phyloP scores from a whole-genome alignment of 2,888 invertebrate species.

The Agrochola lychnidis region DNA sequence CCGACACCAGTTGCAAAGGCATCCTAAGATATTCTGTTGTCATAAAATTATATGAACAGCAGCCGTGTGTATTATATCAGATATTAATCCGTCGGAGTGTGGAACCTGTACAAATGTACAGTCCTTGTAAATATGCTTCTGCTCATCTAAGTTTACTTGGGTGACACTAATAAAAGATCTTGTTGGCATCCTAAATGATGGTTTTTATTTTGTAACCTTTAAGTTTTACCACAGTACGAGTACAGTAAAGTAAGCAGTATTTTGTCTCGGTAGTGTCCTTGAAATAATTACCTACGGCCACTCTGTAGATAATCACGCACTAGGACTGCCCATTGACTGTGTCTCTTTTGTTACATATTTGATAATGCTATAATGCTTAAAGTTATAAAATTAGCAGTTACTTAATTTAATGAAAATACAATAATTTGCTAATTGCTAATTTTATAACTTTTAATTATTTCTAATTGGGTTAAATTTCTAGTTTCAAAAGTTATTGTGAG shows the following conservation, averaged over 20 bases:
- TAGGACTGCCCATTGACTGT: no score
- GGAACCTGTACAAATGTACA: slow-evolving; percentile 67
- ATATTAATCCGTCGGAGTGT: slow-evolving; percentile 37
- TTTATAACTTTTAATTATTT: no score
- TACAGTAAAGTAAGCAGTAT: no score
- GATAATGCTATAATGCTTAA: no score
- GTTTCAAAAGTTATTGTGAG: not conserved
- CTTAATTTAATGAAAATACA: no score
- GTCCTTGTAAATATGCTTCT: slow-evolving; percentile 64
- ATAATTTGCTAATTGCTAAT: no score
- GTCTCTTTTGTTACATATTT: no score
- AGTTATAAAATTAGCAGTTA: no score
- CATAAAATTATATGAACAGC: slow-evolving; percentile 3
- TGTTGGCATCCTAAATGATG: slow-evolving; percentile 53
- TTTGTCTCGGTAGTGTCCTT: no score
- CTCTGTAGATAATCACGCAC: no score
- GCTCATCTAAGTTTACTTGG: slow-evolving; percentile 43
- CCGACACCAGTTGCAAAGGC: not conserved
- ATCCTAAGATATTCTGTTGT: slow-evolving; percentile 9
- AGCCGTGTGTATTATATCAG: slow-evolving; percentile 37
- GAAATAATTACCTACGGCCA: no score
- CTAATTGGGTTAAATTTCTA: not conserved
- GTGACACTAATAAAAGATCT: slow-evolving; percentile 62
- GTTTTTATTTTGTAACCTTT: slow-evolving; percentile 38
- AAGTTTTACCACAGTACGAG: no score